Evolutionary conservation across 2,888 invertebrate genomes (phyloP).

Genomic region (Hirtodrosophila histrioides): DNA sequence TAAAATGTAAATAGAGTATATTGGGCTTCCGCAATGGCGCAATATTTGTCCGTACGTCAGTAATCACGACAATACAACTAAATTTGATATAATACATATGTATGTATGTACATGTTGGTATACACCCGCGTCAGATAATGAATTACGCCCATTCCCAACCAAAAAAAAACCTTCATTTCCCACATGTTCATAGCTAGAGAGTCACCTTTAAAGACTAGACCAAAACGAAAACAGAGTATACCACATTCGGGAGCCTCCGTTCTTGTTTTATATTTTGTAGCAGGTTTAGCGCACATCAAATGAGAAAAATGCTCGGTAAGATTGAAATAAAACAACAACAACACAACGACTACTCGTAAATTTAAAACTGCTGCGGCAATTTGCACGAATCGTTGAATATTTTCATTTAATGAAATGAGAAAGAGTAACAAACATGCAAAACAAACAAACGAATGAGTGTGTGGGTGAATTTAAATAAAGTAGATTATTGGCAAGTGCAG

Average conservation of each 20-base stretch:
- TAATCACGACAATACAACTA: too few relatives aligned
- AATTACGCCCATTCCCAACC: too few relatives aligned
- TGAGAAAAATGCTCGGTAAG: slow-evolving; percentile 53
- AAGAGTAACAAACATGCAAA: slow-evolving; percentile 50
- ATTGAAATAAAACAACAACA: slow-evolving; percentile 47
- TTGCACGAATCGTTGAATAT: slow-evolving; percentile 45
- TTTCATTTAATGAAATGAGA: slow-evolving; percentile 49
- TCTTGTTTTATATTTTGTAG: slow-evolving; percentile 34
- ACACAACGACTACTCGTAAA: slow-evolving; percentile 4
- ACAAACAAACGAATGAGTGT: slow-evolving; percentile 54
- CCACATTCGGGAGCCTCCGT: neutral
- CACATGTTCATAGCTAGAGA: too few relatives aligned
- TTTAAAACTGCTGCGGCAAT: slow-evolving; percentile 19
- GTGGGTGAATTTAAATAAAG: slow-evolving; percentile 64
- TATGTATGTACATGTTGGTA: too few relatives aligned
- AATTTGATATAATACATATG: too few relatives aligned
- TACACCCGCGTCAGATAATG: too few relatives aligned
- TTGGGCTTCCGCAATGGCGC: too few relatives aligned
- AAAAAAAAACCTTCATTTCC: too few relatives aligned
- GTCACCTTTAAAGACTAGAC: too few relatives aligned
- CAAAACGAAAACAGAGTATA: too few relatives aligned
- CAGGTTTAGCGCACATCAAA: slow-evolving; percentile 41
- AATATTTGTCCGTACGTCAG: too few relatives aligned
- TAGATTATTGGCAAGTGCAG: slow-evolving; percentile 50
- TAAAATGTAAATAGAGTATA: too few relatives aligned